These are phyloP conservation scores for Bembecia ichneumoniformis DNA, from an alignment of 2,888 invertebrate species.

Conservation along the genomic window DNA sequence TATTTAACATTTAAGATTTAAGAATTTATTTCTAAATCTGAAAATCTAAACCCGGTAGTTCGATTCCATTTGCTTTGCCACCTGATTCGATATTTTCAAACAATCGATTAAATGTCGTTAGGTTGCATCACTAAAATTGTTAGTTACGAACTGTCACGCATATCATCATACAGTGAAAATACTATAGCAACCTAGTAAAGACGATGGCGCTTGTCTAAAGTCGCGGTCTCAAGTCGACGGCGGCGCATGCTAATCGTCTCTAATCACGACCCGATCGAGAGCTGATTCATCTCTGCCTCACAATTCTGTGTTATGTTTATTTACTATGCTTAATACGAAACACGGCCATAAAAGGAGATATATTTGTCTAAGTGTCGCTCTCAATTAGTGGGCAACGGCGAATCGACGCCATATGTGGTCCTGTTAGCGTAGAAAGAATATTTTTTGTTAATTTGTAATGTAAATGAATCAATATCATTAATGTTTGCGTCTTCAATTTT, in stretches of 20 bases:
- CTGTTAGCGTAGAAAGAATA: constrained; percentile 50
- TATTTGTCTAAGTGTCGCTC: constrained; percentile 66
- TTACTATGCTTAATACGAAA: constrained; percentile 55
- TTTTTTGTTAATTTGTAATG: constrained; percentile 55
- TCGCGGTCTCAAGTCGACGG: no score
- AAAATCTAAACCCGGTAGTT: no score
- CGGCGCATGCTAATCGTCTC: constrained; percentile 63
- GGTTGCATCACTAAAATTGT: no score
- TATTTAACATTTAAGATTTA: no score
- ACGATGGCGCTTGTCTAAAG: no score
- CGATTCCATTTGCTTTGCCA: no score
- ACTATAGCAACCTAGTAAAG: no score
- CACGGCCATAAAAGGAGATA: constrained; percentile 64
- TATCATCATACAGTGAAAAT: no score
- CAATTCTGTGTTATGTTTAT: constrained; percentile 59
- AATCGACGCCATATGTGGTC: constrained; percentile 65
- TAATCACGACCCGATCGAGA: constrained; percentile 64
- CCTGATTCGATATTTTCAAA: no score
- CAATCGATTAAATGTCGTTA: no score
- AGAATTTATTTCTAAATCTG: no score
- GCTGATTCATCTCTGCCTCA: constrained; percentile 60
- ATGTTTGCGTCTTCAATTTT: constrained; percentile 54
- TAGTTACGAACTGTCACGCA: no score
- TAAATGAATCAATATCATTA: constrained; percentile 63
- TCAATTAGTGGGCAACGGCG: constrained; percentile 61